Conservation (phyloP, 2,888 invertebrate species). For the Phaonia tiefii region DNA sequence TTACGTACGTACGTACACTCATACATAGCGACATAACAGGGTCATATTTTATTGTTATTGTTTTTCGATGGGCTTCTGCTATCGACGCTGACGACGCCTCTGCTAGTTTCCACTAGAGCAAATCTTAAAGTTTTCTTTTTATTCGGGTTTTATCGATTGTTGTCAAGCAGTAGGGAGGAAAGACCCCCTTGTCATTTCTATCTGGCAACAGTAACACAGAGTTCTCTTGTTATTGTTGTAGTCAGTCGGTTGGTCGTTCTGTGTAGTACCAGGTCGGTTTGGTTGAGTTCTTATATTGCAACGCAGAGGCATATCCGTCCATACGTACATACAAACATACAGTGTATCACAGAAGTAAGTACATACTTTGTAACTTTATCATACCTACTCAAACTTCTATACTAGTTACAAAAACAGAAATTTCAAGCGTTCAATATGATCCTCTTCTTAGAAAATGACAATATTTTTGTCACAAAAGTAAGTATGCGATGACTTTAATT, state of each 20-base stretch:
- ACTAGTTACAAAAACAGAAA: too few species aligned
- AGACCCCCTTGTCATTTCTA: neutral
- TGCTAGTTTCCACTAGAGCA: conserved; percentile 3
- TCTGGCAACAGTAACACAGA: neutral
- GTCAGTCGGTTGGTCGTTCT: neutral
- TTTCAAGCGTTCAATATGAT: too few species aligned
- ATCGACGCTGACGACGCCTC: neutral
- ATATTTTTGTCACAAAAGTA: too few species aligned
- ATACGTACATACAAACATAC: neutral
- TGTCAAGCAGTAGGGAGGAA: conserved; percentile 15
- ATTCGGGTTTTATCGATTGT: neutral
- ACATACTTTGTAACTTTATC: too few species aligned
- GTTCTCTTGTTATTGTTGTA: neutral
- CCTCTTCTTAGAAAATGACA: too few species aligned
- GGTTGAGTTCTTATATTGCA: conserved; percentile 27
- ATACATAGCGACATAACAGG: conserved; percentile 10
- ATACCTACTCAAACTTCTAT: neutral
- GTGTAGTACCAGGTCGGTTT: neutral
- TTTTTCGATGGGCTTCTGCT: neutral
- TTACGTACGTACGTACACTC: neutral
- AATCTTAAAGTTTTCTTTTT: conserved; percentile 33
- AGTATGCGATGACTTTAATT: too few species aligned
- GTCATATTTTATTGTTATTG: conserved; percentile 29
- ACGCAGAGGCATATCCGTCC: too few species aligned
- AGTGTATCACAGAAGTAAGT: too few species aligned